Conservation (phyloP, 2,888 invertebrate genomes). For the Tiphia femorata region DNA sequence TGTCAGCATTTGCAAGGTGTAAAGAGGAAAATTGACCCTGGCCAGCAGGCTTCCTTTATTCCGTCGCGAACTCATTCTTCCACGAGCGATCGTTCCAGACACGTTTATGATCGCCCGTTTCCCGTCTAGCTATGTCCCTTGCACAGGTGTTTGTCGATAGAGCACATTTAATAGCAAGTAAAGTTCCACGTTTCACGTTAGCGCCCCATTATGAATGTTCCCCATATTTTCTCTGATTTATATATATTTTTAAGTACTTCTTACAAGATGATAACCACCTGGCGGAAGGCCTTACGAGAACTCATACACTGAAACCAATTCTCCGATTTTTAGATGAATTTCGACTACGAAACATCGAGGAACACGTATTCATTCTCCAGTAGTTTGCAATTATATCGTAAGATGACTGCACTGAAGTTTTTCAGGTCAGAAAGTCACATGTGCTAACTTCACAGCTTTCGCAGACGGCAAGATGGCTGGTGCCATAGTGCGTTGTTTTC, state of each 20-base stretch:
- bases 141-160: not conserved
- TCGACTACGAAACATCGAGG: slow-evolving; percentile 27
- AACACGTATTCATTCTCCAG: slow-evolving; percentile 33
- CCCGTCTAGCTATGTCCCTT: not conserved
- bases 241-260: slow-evolving; percentile 2
- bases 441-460: slow-evolving; percentile 7
- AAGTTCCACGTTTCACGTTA: slow-evolving; percentile 40
- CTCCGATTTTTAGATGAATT: slow-evolving; percentile 8
- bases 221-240: too few species aligned
- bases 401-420: too few species aligned
- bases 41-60: slow-evolving; percentile 82
- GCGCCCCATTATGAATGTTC: slow-evolving; percentile 10
- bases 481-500: slow-evolving; percentile 77
- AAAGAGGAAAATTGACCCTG: slow-evolving; percentile 93
- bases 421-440: too few species aligned
- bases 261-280: too few species aligned
- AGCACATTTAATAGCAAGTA: slow-evolving; percentile 13
- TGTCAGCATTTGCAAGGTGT: slow-evolving; percentile 89
- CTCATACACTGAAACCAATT: too few species aligned
- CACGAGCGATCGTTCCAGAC: not conserved
- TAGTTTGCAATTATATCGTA: too few species aligned
- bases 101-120: not conserved
- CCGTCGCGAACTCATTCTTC: slow-evolving; percentile 73
- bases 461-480: slow-evolving; percentile 78
- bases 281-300: too few species aligned